Conservation (phyloP, 2,113 vertebrate genomes). For the Pelodiscus sinensis region DNA sequence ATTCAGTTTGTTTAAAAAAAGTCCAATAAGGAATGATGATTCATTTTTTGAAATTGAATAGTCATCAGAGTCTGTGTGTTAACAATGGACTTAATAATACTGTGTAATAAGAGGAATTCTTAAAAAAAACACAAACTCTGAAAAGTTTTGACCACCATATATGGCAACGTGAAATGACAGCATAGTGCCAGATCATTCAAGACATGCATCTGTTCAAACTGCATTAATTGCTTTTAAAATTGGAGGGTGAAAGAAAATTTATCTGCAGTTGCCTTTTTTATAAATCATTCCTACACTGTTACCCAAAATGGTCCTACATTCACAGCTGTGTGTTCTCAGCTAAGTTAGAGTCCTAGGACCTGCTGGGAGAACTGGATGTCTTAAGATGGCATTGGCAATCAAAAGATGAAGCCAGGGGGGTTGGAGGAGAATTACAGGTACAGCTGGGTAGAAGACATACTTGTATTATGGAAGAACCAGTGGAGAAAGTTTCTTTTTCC, state of each 20-base stretch:
- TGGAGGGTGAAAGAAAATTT: background rate
- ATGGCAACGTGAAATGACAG: background rate
- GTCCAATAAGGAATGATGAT: constrained; percentile 45
- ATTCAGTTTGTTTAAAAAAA: constrained; percentile 53
- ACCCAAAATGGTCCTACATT: background rate
- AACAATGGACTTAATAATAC: background rate
- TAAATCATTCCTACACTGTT: background rate
- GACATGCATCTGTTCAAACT: background rate
- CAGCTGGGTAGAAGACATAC: background rate
- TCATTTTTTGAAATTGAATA: constrained; percentile 53
- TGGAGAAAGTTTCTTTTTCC: background rate
- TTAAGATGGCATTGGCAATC: background rate
- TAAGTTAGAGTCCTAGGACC: background rate
- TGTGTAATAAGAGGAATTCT: background rate
- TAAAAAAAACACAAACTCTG: background rate
- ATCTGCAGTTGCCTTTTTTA: constrained; percentile 4
- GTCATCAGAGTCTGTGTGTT: constrained; percentile 35
- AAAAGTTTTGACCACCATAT: background rate
- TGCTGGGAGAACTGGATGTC: background rate
- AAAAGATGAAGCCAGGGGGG: background rate
- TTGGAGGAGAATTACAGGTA: background rate
- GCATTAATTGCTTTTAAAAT: background rate
- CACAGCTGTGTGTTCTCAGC: fast-evolving
- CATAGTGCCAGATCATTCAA: background rate
- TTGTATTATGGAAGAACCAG: background rate